phyloP scores from a whole-genome alignment of 1,140 invertebrate genomes.

The Ceratitis capitata region DNA sequence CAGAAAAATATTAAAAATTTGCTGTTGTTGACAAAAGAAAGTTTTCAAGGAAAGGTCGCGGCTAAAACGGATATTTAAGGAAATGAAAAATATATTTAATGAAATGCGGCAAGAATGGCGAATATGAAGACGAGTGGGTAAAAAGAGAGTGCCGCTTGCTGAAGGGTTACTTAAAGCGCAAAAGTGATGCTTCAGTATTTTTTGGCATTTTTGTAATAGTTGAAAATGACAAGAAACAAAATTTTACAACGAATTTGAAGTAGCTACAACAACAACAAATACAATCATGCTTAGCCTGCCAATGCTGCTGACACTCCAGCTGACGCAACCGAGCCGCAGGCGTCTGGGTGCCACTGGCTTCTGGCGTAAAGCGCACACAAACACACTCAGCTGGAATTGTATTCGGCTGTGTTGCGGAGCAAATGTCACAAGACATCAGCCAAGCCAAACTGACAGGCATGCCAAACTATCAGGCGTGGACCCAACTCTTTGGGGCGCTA shows the following conservation, averaged over 20 bases:
- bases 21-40: not conserved
- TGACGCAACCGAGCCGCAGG: too few species aligned
- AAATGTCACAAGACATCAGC: not conserved
- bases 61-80: not conserved
- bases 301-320: not conserved
- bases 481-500: not conserved
- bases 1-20: slow-evolving; percentile 23
- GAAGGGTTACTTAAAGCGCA: not conserved
- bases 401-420: too few species aligned
- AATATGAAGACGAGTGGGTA: too few species aligned
- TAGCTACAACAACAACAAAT: not conserved
- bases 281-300: not conserved
- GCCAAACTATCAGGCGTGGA: not conserved
- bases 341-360: not conserved
- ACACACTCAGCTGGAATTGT: not conserved
- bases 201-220: too few species aligned
- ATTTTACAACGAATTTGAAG: not conserved
- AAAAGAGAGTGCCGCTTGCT: not conserved
- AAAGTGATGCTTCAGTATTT: not conserved
- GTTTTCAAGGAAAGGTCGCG: slow-evolving; percentile 35
- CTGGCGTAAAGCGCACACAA: not conserved
- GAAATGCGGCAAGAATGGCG: not conserved
- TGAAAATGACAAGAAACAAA: not conserved
- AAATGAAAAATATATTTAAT: not conserved
- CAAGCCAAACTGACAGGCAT: not conserved